Conservation (phyloP, 2,888 invertebrate species). For the Stratiomys singularior region DNA sequence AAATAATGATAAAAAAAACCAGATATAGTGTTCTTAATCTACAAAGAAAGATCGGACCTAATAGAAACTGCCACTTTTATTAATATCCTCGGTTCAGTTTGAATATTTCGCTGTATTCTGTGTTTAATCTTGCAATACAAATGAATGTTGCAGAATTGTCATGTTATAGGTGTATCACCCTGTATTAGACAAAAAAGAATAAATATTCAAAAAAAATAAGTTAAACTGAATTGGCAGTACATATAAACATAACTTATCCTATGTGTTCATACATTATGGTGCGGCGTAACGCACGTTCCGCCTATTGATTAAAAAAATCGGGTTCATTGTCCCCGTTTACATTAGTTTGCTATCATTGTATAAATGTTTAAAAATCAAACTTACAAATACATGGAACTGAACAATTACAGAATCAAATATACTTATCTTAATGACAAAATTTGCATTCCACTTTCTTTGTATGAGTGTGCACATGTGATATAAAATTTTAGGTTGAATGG, state of each 20-base stretch:
- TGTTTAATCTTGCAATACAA: too few species aligned
- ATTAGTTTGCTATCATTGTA: neutral
- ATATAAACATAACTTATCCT: neutral
- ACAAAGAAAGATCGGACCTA: too few species aligned
- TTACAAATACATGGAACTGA: constrained; percentile 12
- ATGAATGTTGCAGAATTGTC: too few species aligned
- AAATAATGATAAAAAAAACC: too few species aligned
- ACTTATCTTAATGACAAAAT: neutral
- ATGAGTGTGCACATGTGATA: neutral
- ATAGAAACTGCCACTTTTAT: too few species aligned
- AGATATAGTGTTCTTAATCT: too few species aligned
- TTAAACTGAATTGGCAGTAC: constrained; percentile 3
- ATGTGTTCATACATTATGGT: neutral
- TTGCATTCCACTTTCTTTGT: neutral
- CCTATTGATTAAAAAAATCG: constrained; percentile 47
- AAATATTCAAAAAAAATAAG: too few species aligned
- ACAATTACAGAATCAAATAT: constrained; percentile 29
- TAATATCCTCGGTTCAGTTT: too few species aligned
- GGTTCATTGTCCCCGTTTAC: constrained; percentile 24
- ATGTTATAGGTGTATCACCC: too few species aligned
- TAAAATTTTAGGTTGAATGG: neutral
- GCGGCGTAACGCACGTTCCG: constrained; percentile 46
- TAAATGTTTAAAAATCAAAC: neutral
- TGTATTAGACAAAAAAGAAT: too few species aligned
- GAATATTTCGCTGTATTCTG: too few species aligned